Conservation (phyloP, 2,113 vertebrate species). For the Pyxicephalus adspersus region DNA sequence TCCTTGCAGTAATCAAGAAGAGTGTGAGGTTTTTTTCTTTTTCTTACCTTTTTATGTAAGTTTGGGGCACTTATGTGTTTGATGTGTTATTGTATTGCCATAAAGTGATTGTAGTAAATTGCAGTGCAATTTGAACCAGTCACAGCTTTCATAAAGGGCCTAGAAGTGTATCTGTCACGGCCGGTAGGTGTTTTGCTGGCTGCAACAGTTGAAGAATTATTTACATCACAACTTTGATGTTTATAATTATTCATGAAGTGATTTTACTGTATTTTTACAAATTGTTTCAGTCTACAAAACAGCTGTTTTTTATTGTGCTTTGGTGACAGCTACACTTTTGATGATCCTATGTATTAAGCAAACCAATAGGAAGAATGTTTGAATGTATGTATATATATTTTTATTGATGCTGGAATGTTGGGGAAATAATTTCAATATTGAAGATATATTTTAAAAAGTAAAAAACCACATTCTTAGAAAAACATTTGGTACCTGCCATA, state of each 20-base stretch:
- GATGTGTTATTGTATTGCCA: constrained; percentile 46
- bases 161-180: too few species aligned
- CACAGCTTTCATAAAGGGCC: neutral
- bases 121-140: constrained; percentile 49
- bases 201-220: too few species aligned
- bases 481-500: neutral
- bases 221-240: too few species aligned
- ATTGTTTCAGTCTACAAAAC: too few species aligned
- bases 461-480: neutral
- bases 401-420: constrained; percentile 7
- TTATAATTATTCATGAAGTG: too few species aligned
- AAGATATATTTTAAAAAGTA: neutral
- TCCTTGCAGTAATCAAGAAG: constrained; percentile 7
- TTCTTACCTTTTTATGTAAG: constrained; percentile 9
- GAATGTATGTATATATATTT: constrained; percentile 43
- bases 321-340: neutral
- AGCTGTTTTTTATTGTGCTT: too few species aligned
- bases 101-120: constrained; percentile 43
- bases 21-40: neutral
- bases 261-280: too few species aligned
- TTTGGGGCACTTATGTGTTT: constrained; percentile 52
- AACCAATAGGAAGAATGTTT: constrained; percentile 16
- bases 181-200: too few species aligned
- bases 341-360: neutral
- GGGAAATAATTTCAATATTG: neutral